These are phyloP conservation scores for Mohoua ochrocephala DNA, from an alignment of 2,113 vertebrate genomes.

Conservation along the genomic window DNA sequence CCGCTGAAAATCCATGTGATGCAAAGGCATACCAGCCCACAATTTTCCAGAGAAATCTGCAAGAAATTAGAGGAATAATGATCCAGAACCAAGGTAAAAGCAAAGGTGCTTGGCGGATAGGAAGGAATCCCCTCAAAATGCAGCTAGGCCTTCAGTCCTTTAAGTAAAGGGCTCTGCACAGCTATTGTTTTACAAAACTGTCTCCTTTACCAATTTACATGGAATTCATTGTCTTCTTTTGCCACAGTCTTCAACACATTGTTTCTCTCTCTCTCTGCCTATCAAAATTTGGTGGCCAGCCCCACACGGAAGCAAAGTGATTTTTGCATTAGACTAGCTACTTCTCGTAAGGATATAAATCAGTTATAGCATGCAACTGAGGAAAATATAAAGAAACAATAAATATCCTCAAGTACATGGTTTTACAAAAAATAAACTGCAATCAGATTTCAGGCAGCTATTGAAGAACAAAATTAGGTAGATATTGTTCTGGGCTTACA, in stretches of 20 bases:
- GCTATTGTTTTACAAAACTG: neutral
- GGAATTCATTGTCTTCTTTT: neutral
- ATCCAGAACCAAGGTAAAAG: neutral
- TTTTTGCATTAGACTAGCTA: neutral
- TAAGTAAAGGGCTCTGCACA: neutral
- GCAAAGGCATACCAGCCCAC: neutral
- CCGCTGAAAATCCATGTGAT: neutral
- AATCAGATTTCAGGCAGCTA: neutral
- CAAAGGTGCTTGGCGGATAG: neutral
- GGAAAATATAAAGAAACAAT: neutral
- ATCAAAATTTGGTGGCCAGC: neutral
- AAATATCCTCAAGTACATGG: neutral
- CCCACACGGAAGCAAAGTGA: neutral
- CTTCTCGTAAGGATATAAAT: neutral
- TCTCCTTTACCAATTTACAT: neutral
- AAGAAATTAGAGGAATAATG: neutral
- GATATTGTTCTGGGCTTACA: neutral
- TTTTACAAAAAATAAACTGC: neutral
- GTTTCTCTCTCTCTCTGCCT: neutral
- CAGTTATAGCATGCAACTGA: neutral
- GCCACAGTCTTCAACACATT: neutral
- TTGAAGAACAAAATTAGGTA: neutral
- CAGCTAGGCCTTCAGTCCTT: neutral
- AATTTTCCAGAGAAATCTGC: neutral
- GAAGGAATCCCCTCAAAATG: neutral